A percentile compares a stretch with the other conserved stretches of the same genome.
These are phyloP conservation scores for Chymomyza costata DNA, from an alignment of 1,140 invertebrate genomes.

Conservation along the genomic window DNA sequence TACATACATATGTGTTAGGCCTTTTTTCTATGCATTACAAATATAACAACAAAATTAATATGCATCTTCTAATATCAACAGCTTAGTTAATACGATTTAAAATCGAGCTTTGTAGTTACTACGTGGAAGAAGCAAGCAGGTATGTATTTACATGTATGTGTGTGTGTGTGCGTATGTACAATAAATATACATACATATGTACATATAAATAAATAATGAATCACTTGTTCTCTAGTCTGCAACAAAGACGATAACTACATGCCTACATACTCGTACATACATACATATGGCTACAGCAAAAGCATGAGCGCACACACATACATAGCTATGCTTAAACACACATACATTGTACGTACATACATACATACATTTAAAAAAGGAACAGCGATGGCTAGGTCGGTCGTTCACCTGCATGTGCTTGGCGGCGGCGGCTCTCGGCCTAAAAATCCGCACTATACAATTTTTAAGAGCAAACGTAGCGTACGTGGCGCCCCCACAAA, in stretches of 20 bases:
- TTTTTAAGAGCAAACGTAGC: slow-evolving; percentile 13
- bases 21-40: too few species aligned
- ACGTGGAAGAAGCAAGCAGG: too few species aligned
- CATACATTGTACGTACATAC: slow-evolving; percentile 6
- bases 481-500: slow-evolving; percentile 27
- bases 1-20: slow-evolving; percentile 20
- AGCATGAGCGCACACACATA: slow-evolving; percentile 13
- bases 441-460: too few species aligned
- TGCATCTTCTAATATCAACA: too few species aligned
- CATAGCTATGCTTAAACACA: slow-evolving; percentile 24
- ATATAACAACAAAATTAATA: too few species aligned
- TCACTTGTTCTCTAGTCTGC: slow-evolving; percentile 67
- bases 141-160: too few species aligned
- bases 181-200: too few species aligned
- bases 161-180: slow-evolving; percentile 17
- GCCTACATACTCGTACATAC: neutral
- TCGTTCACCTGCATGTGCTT: slow-evolving; percentile 70
- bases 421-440: too few species aligned
- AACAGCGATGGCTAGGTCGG: slow-evolving; percentile 75
- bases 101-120: too few species aligned
- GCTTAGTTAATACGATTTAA: too few species aligned
- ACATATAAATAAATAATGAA: slow-evolving; percentile 59
- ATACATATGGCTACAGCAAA: neutral
- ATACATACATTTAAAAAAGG: slow-evolving; percentile 45
- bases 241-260: neutral